Evolutionary conservation across 2,113 vertebrate genomes (phyloP), one percentile per base, ranked within the genome.

Genomic region (Cyprinus carpio): DNA sequence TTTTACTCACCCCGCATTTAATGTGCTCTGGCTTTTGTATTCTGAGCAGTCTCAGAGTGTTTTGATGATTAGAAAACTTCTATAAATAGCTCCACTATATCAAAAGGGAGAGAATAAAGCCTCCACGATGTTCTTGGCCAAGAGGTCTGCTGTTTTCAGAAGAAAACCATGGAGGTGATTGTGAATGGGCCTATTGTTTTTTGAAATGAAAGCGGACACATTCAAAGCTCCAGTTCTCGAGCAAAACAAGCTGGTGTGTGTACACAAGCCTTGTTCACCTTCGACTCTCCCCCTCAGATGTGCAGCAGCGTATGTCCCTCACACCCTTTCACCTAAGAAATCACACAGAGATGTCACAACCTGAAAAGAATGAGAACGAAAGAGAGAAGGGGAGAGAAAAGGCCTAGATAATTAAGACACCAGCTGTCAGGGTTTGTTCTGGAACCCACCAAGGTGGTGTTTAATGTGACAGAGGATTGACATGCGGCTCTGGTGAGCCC

Each of bases 141-240:
- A 51, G 23, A 58, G 23, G 65, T 83, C 81, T 16, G 31, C 49
- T 83, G 49, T 49, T 74, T 72, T 74, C 29, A 10, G 23, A 58
- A 31, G 54, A 67, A 81, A 85, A 85, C 65, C 25, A 5, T 20
- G 1, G 37, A 31, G 54, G 84, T 74, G 64, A 82, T 77, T 74
- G 69, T 86, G 72, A 92, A 89, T 90, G 75, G 89, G 90, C 82
- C 87, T 86, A 86, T 92, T 93, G 91, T 88, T 88, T 76, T 80
- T 88, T 85, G 79, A 20, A 77, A 87, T 77, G 51, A 91, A 87
- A 83, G 74, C 65, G 51, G 37, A 75, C 67, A 58, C 65, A 83
- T 40, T 46, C 43, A 89, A 83, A 88, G 87, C 91, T 69, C 20
- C 3, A 1, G 18, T 13, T 23, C 80, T 69, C 62, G 3, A 10